Base-by-base conservation (phyloP, 2,797 vertebrate species). In the Glossophaga mutica region DNA sequence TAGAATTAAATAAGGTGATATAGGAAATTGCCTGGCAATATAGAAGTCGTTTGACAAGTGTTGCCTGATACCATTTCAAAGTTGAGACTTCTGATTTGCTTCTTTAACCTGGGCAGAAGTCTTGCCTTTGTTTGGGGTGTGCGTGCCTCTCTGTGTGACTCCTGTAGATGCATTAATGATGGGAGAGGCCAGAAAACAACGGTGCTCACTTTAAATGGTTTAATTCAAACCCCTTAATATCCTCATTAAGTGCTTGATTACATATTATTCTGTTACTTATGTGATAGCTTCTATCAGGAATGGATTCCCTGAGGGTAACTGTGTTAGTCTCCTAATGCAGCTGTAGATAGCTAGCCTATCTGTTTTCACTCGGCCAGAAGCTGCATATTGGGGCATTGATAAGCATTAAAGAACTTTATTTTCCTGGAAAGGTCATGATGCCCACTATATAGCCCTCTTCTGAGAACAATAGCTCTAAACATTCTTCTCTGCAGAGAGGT, bases 401-500 rank as follows among this genome's bases (percentile, higher is more conserved):
- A 84, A 70, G 50, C 67, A 90, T 89, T 42, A 89, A 92, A 83
- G 48, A 85, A 62, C 71, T 78, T 85, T 44, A 52, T 57, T 94
- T 90, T 87, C 24, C 81, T 87, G 76, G 34, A 39, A 22, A 92
- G 65, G 39, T 29, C 44, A 42, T 44, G 37, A 82, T 65, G 65
- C 37, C 42, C 32, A 39, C 39, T 50, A 65, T 18, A 32, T 29
- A 83, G 2, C 6, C 6, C 26, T 79, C 22, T 87, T 87, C 34
- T 74, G 70, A 55, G 70, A 74, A 74, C 29, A 82, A n/a, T 14
- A 74, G 18, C 68, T 48, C 16, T n/a, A 81, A 21, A 57, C 22
- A 2, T 19, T 82, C 42, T 52, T 84, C 65, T 19, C 24, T 73
- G 46, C 22, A 50, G 12, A 55, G 29, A 83, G 65, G 9, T 18